Evolutionary conservation across 2,113 vertebrate genomes (phyloP), one percentile per base, ranked within the genome.

Genomic region (Albula glossodonta): DNA sequence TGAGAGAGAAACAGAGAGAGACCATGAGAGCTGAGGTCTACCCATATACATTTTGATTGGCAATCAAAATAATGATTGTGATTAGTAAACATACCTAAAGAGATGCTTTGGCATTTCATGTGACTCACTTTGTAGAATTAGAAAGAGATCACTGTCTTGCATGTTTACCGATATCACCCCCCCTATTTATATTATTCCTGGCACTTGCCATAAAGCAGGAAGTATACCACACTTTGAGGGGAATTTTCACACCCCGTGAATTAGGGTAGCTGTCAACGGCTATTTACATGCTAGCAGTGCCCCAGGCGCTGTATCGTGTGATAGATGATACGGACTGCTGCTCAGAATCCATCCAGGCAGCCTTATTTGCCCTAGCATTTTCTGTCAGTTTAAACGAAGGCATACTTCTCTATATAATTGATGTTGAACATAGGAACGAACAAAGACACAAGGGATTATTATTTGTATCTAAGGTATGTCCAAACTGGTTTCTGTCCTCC

Each of bases 231-330:
- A 22, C 70, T 81, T 41, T 74, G 53, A 80, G 49, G 80, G 80
- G 80, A 52, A 52, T 86, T 86, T 86, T 51, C 60, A 41, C 79
- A 81, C 49, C 80, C 63, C 80, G 80, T 74, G 60, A 86, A 86
- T 80, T 52, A 41, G 63, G 49, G 19, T 49, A 51, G 79, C 85
- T 81, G 79, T 74, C 70, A 74, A 22, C 70, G 70, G 0, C 5
- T 74, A n/a, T 74, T 74, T 74, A 74, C 22, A 9, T 7, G 70
- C n/a, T 22, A 74, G 31, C 70, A 9, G 5, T 2, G 70, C 22
- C 22, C n/a, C 22, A 7, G 22, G 63, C 7, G 13, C 63, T 17
- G 63, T 70, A 2, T 70, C 63, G 19, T 22, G 70, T 74, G n/a
- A 31, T 74, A 25, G n/a, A 7, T 31, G 22, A 0, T 41, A 41